phyloP scores from a whole-genome alignment of 2,888 invertebrate species.

The Apoda limacodes region DNA sequence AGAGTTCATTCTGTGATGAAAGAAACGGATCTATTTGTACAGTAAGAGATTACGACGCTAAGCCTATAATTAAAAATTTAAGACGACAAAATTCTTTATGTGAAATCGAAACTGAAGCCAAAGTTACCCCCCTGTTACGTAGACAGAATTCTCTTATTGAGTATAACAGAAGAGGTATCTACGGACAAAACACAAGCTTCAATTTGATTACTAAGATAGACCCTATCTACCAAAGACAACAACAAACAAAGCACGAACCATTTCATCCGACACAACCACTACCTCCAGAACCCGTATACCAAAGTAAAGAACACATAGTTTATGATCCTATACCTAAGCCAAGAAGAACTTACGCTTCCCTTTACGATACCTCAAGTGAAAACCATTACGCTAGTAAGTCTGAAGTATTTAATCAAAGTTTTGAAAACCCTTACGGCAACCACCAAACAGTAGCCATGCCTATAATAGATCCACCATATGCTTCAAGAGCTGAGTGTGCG shows the following conservation, averaged over 20 bases:
- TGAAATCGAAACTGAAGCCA: constrained; percentile 67
- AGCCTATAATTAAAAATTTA: constrained; percentile 47
- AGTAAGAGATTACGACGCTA: constrained; percentile 57
- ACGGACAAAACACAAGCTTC: constrained; percentile 57
- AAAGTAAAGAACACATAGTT: constrained; percentile 61
- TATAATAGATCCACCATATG: constrained; percentile 46
- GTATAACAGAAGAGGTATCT: constrained; percentile 59
- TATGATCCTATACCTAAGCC: constrained; percentile 66
- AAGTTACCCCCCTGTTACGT: constrained; percentile 63
- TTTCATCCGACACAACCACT: constrained; percentile 62
- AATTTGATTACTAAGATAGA: constrained; percentile 70
- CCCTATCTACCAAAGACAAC: constrained; percentile 67
- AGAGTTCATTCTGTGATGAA: constrained; percentile 63
- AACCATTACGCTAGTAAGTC: constrained; percentile 53
- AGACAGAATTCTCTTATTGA: constrained; percentile 67
- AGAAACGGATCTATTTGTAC: constrained; percentile 57
- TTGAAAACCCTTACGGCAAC: constrained; percentile 56
- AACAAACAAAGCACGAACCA: constrained; percentile 60
- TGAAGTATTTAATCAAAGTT: constrained; percentile 54
- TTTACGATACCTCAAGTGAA: constrained; percentile 57
- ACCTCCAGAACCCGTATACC: constrained; percentile 65
- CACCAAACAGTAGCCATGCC: constrained; percentile 51
- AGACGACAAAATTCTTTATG: constrained; percentile 64
- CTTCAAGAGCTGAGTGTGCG: constrained; percentile 33
- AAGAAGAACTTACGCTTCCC: constrained; percentile 57